Evolutionary conservation across 2,888 invertebrate species (phyloP).

Genomic region (Pandemis corylana): DNA sequence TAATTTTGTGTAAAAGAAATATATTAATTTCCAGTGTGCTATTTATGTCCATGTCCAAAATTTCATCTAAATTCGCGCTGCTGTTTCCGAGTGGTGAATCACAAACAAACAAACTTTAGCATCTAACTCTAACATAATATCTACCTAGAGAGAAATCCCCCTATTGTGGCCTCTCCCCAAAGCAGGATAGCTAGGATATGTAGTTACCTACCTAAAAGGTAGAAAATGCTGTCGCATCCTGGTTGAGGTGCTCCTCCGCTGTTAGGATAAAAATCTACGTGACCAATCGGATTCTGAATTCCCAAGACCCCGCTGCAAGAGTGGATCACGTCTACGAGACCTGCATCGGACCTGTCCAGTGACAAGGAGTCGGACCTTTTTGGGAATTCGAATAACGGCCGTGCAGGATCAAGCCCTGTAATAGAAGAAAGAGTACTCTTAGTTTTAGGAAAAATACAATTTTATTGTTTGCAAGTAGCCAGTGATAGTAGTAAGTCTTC

Average conservation of each 20-base stretch:
- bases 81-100: no score
- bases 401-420: constrained; percentile 88
- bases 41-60: no score
- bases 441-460: no score
- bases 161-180: no score
- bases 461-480: neutral
- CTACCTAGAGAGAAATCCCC: constrained; percentile 36
- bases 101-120: no score
- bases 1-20: no score
- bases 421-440: neutral
- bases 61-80: no score
- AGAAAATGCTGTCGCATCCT: constrained; percentile 83
- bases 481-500: no score
- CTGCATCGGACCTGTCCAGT: constrained; percentile 85
- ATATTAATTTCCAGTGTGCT: no score
- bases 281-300: constrained; percentile 85
- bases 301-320: constrained; percentile 89
- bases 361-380: constrained; percentile 81
- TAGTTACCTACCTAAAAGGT: constrained; percentile 54
- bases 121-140: no score
- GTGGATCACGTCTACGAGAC: constrained; percentile 87
- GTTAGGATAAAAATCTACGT: constrained; percentile 89
- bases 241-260: constrained; percentile 87
- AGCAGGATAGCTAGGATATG: neutral
- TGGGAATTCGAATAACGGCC: constrained; percentile 87